Percentiles rank a stretch among this genome's conserved stretches.
These are phyloP conservation scores for Linyphia triangularis DNA, from an alignment of 2,888 invertebrate species.

Conservation along the genomic window DNA sequence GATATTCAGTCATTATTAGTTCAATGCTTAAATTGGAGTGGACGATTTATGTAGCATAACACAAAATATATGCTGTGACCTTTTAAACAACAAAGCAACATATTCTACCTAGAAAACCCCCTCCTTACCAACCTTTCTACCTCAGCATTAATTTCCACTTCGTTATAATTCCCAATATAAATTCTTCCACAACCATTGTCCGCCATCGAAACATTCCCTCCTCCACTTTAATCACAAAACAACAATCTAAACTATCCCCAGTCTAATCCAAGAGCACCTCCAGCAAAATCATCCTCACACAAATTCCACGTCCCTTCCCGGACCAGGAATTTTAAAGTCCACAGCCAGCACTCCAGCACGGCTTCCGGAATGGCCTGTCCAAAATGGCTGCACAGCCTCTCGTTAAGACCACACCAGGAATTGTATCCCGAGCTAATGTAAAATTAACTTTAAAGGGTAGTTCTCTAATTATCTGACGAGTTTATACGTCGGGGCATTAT, in stretches of 20 bases:
- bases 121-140: too few relatives aligned
- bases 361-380: background rate
- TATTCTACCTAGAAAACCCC: too few relatives aligned
- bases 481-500: constrained; percentile 32
- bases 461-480: constrained; percentile 28
- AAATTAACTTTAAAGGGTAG: constrained; percentile 48
- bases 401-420: constrained; percentile 13
- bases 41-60: too few relatives aligned
- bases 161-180: too few relatives aligned
- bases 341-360: background rate
- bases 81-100: too few relatives aligned
- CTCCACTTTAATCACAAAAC: background rate
- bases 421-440: constrained; percentile 18
- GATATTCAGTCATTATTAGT: too few relatives aligned
- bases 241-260: background rate
- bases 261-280: background rate
- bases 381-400: background rate
- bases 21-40: too few relatives aligned
- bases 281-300: background rate
- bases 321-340: background rate
- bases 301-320: background rate
- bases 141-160: too few relatives aligned
- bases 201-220: too few relatives aligned
- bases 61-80: too few relatives aligned
- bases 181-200: too few relatives aligned